Percentiles rank a stretch among this genome's conserved stretches.
Evolutionary conservation across 2,113 vertebrate species (phyloP).

Genomic region (Oncorhynchus nerka): DNA sequence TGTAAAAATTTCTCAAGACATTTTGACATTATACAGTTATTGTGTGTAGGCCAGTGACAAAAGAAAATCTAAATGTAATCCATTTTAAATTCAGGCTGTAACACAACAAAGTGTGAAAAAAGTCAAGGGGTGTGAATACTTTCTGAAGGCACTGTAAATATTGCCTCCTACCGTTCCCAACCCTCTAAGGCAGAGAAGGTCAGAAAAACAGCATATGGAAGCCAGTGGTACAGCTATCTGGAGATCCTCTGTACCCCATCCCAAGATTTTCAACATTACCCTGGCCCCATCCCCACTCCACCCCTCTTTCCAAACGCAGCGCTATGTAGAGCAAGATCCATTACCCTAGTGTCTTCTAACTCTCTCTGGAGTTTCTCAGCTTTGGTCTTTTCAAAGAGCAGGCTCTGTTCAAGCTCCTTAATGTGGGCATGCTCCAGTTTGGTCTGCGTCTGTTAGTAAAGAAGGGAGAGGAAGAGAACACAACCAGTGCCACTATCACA

Average conservation of each 20-base stretch:
- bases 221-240: background rate
- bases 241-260: conserved; percentile 4
- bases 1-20: too few relatives aligned
- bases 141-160: too few relatives aligned
- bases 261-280: conserved; percentile 2
- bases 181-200: background rate
- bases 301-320: conserved; percentile 42
- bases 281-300: conserved; percentile 26
- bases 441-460: conserved; percentile 99
- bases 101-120: too few relatives aligned
- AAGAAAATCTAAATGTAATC: too few relatives aligned
- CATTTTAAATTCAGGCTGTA: too few relatives aligned
- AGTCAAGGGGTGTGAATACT: too few relatives aligned
- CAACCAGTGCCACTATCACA: conserved; percentile 99
- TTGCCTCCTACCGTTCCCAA: background rate
- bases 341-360: conserved; percentile 99
- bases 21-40: too few relatives aligned
- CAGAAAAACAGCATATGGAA: background rate
- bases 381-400: conserved; percentile 99
- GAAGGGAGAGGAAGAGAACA: conserved; percentile 97
- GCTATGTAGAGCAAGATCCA: conserved; percentile 83
- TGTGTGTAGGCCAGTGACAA: too few relatives aligned
- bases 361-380: conserved; percentile 99
- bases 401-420: conserved; percentile 99
- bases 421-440: conserved; percentile 99